phyloP scores from a whole-genome alignment of 2,888 invertebrate species.

The Notodonta ziczac region DNA sequence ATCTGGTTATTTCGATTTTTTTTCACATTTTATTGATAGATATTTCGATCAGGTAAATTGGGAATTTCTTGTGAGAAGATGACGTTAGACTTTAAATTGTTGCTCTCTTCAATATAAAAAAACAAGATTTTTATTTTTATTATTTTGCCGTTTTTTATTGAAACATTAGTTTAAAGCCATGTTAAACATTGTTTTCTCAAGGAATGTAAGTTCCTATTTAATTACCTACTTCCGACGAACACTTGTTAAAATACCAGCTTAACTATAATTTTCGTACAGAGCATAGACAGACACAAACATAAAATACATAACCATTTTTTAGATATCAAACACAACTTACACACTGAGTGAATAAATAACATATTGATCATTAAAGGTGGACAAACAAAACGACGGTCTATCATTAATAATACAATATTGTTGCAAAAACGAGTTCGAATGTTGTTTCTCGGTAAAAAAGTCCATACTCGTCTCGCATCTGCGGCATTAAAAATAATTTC shows the following conservation, averaged over 20 bases:
- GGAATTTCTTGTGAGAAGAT: slow-evolving; percentile 61
- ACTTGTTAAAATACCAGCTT: no score
- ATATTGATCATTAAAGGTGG: slow-evolving; percentile 35
- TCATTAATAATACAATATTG: slow-evolving; percentile 44
- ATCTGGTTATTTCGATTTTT: slow-evolving; percentile 60
- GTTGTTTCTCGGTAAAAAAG: slow-evolving; percentile 68
- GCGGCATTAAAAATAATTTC: slow-evolving; percentile 82
- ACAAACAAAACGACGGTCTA: slow-evolving; percentile 40
- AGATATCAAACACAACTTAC: background rate
- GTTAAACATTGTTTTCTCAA: no score
- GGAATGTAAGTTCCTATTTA: no score
- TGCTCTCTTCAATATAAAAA: no score
- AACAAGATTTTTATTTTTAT: no score
- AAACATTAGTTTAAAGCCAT: no score
- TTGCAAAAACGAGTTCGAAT: slow-evolving; percentile 42
- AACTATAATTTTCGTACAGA: no score
- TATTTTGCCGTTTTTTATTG: no score
- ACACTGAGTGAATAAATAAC: slow-evolving; percentile 39
- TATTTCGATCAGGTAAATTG: slow-evolving; percentile 35
- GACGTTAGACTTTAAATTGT: slow-evolving; percentile 13
- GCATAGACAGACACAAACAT: no score
- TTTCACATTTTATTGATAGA: slow-evolving; percentile 30
- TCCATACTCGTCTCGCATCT: slow-evolving; percentile 57
- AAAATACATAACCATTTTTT: no score
- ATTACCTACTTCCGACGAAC: no score